These are phyloP conservation scores for Argyresthia goedartella DNA, from an alignment of 2,888 invertebrate species.

Conservation along the genomic window DNA sequence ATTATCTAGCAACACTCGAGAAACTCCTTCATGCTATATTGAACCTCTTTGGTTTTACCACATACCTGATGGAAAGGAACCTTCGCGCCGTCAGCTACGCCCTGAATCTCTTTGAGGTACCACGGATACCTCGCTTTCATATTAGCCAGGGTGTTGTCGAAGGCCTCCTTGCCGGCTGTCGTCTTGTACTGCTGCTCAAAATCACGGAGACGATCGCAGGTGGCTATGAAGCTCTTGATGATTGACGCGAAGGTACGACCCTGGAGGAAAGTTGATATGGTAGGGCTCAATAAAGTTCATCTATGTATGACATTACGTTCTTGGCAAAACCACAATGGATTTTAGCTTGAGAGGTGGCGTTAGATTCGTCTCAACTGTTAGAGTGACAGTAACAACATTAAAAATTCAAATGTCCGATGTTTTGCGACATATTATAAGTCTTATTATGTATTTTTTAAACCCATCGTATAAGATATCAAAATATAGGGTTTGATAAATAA, in stretches of 20 bases:
- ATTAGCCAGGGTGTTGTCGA: constrained; percentile 79
- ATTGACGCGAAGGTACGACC: constrained; percentile 82
- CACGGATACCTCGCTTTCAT: constrained; percentile 82
- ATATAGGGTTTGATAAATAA: too few relatives aligned
- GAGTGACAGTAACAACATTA: too few relatives aligned
- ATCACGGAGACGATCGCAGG: constrained; percentile 72
- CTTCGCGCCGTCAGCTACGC: constrained; percentile 87
- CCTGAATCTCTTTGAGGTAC: constrained; percentile 85
- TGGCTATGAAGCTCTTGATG: constrained; percentile 78
- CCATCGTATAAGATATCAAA: too few relatives aligned
- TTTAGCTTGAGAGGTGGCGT: too few relatives aligned
- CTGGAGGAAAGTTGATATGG: constrained; percentile 61
- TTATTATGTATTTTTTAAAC: too few relatives aligned
- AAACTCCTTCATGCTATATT: not conserved
- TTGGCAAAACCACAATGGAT: too few relatives aligned
- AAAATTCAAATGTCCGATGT: too few relatives aligned
- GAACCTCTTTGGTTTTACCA: not conserved
- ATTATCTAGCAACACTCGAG: too few relatives aligned
- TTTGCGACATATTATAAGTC: too few relatives aligned
- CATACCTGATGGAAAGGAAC: constrained; percentile 86
- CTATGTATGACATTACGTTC: too few relatives aligned
- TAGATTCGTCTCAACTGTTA: too few relatives aligned
- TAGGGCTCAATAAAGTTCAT: too few relatives aligned
- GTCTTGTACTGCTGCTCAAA: constrained; percentile 81
- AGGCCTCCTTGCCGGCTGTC: constrained; percentile 76